A percentile compares a stretch with the other conserved stretches of the same genome.
These are phyloP conservation scores for Cebidichthys violaceus DNA, from an alignment of 2,113 vertebrate species.

Conservation along the genomic window DNA sequence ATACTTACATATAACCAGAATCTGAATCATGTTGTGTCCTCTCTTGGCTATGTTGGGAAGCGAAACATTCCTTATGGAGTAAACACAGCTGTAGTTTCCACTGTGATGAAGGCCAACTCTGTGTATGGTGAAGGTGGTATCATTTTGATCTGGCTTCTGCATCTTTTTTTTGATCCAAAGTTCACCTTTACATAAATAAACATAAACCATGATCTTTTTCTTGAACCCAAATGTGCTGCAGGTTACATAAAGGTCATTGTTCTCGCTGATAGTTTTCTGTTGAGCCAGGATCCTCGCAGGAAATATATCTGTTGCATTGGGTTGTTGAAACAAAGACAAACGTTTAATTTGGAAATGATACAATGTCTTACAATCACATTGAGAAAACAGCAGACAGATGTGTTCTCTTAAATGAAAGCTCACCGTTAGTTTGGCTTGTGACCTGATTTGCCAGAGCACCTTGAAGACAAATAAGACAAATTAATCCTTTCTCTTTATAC, in stretches of 20 bases:
- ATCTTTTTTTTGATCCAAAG: rapidly evolving
- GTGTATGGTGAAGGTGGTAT: not conserved
- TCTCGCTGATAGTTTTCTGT: constrained; percentile 40
- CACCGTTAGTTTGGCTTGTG: constrained; percentile 15
- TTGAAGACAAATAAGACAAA: constrained; percentile 12
- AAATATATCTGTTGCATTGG: constrained; percentile 16
- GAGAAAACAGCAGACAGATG: not conserved
- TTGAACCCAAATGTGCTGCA: constrained; percentile 55
- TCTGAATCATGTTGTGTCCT: constrained; percentile 35
- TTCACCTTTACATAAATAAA: constrained; percentile 56
- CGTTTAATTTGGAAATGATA: rapidly evolving
- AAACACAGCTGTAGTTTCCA: constrained; percentile 67
- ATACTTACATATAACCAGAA: constrained; percentile 58
- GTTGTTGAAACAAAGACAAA: constrained; percentile 1
- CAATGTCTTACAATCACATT: not conserved
- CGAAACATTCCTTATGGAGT: rapidly evolving
- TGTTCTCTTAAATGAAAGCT: not conserved
- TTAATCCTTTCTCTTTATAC: not conserved
- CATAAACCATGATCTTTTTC: rapidly evolving
- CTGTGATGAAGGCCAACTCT: not conserved
- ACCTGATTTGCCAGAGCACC: not conserved
- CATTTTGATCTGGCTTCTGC: not conserved
- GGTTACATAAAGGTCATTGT: constrained; percentile 39
- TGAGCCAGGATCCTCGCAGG: constrained; percentile 49
- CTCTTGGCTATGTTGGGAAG: not conserved